Percentiles rank a stretch among this genome's conserved stretches.
Conservation (phyloP, 2,113 vertebrate species). For the Dromas ardeola region DNA sequence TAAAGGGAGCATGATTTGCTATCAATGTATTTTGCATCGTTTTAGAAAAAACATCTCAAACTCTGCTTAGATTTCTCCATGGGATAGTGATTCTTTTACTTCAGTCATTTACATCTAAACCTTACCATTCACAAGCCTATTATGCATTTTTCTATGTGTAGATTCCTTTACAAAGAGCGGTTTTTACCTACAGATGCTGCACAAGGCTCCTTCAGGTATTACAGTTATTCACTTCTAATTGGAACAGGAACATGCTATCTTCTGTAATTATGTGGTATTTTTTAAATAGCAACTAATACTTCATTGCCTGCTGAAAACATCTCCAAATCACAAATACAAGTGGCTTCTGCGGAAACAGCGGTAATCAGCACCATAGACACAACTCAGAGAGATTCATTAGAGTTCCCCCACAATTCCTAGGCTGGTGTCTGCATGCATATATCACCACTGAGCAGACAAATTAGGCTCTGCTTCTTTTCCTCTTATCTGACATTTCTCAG, state of each 20-base stretch:
- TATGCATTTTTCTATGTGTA: not conserved
- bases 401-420: not conserved
- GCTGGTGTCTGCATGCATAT: not conserved
- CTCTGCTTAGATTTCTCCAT: not conserved
- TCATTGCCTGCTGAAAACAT: constrained; percentile 26
- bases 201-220: constrained; percentile 8
- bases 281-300: not conserved
- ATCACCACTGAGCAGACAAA: not conserved
- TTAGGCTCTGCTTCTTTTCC: not conserved
- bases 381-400: constrained; percentile 12
- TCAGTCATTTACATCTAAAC: not conserved
- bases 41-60: not conserved
- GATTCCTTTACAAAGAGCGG: not conserved
- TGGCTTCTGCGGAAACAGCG: not conserved
- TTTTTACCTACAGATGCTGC: not conserved
- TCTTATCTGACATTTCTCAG: not conserved
- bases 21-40: not conserved
- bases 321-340: constrained; percentile 31
- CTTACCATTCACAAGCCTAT: not conserved
- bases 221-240: not conserved
- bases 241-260: not conserved
- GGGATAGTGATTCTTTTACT: not conserved
- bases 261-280: constrained; percentile 7
- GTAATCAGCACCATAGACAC: constrained; percentile 31
- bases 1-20: not conserved